Conservation (phyloP, 2,888 invertebrate genomes). For the Deilephila porcellus region DNA sequence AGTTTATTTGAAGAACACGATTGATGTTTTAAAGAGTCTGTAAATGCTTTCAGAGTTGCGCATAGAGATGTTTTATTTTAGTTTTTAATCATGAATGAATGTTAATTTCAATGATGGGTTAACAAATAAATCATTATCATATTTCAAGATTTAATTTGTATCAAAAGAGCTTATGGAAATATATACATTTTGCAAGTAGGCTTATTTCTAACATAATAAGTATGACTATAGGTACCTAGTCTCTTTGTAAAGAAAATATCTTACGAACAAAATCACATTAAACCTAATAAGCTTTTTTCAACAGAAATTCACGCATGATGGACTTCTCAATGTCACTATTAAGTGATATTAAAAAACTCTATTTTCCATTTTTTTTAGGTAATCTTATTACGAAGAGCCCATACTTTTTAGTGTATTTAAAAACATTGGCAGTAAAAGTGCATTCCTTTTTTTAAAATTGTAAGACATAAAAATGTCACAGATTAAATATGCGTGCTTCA, state of each 20-base stretch:
- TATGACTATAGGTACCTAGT: no score
- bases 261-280: no score
- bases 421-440: background rate
- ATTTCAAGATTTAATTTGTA: no score
- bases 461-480: background rate
- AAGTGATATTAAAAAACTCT: background rate
- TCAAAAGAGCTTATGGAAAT: no score
- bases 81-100: no score
- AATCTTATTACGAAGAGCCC: background rate
- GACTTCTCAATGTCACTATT: background rate
- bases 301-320: background rate
- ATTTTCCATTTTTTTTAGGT: background rate
- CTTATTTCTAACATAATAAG: no score
- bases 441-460: background rate
- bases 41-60: background rate
- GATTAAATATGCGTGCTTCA: background rate
- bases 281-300: background rate
- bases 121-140: no score
- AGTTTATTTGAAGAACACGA: slow-evolving; percentile 28
- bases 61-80: no score
- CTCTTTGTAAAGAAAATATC: no score
- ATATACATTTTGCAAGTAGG: no score
- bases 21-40: slow-evolving; percentile 4
- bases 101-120: no score
- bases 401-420: background rate